phyloP scores from a whole-genome alignment of 2,797 vertebrate species.

The Lepilemur ruficaudatus region DNA sequence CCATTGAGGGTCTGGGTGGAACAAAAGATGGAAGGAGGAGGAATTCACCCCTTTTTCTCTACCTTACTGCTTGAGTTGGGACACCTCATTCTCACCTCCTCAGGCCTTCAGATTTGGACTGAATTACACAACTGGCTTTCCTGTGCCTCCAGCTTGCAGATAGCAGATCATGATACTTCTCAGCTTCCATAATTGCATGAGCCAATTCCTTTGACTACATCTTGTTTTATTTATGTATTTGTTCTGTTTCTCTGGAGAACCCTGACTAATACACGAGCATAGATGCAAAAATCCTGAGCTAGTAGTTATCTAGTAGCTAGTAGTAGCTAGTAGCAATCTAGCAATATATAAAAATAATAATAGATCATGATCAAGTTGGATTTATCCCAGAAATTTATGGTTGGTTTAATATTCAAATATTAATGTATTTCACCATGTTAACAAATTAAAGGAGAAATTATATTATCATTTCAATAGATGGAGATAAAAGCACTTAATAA shows the following conservation, averaged over 20 bases:
- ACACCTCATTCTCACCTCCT: not conserved
- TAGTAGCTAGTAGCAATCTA: not conserved
- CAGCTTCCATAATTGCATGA: not conserved
- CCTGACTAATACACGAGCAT: not conserved
- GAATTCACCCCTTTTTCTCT: not conserved
- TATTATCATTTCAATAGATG: not conserved
- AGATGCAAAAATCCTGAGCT: not conserved
- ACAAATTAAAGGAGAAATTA: not conserved
- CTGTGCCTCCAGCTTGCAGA: not conserved
- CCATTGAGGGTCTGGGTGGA: not conserved
- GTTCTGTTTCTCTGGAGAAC: not conserved
- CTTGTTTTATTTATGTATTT: not conserved
- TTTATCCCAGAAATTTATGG: not conserved
- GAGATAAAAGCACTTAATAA: slow-evolving; percentile 14
- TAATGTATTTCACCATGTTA: not conserved
- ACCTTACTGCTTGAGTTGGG: not conserved
- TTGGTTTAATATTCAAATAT: not conserved
- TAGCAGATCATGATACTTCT: not conserved
- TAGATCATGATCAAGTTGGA: not conserved
- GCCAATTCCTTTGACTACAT: not conserved
- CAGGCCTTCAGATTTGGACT: not conserved
- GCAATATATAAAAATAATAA: not conserved
- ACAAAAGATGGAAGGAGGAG: not conserved
- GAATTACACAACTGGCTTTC: not conserved
- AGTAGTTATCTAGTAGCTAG: not conserved